phyloP scores from a whole-genome alignment of 2,888 invertebrate genomes.

The Eilema sororculum region DNA sequence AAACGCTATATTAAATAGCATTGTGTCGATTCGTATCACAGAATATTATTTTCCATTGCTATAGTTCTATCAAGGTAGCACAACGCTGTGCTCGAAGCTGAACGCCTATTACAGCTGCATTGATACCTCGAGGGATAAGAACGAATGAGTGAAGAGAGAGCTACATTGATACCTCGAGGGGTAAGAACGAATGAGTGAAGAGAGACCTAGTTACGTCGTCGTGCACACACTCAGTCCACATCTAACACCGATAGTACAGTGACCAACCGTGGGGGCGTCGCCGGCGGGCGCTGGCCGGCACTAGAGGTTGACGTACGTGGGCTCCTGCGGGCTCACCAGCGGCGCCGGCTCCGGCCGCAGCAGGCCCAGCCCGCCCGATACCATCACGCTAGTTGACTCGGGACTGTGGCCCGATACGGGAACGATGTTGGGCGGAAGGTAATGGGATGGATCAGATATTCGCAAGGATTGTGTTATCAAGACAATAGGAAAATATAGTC shows the following conservation, averaged over 20 bases:
- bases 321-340: slow-evolving; percentile 91
- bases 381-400: slow-evolving; percentile 87
- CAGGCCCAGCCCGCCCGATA: slow-evolving; percentile 81
- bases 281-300: slow-evolving; percentile 85
- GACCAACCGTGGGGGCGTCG: slow-evolving; percentile 76
- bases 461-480: neutral
- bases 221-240: slow-evolving; percentile 24
- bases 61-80: too few species aligned
- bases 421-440: slow-evolving; percentile 10
- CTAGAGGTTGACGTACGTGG: slow-evolving; percentile 98
- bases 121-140: neutral
- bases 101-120: neutral
- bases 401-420: slow-evolving; percentile 67
- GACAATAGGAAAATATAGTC: slow-evolving; percentile 9
- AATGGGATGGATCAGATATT: slow-evolving; percentile 4
- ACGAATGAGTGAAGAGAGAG: neutral
- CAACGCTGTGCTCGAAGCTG: too few species aligned
- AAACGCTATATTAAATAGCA: too few species aligned
- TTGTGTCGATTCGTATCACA: too few species aligned
- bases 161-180: neutral
- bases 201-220: slow-evolving; percentile 18
- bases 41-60: too few species aligned
- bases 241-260: slow-evolving; percentile 43
- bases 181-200: neutral
- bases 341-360: slow-evolving; percentile 86